Base-by-base conservation (phyloP, 2,113 vertebrate genomes). In the Zapus hudsonius region DNA sequence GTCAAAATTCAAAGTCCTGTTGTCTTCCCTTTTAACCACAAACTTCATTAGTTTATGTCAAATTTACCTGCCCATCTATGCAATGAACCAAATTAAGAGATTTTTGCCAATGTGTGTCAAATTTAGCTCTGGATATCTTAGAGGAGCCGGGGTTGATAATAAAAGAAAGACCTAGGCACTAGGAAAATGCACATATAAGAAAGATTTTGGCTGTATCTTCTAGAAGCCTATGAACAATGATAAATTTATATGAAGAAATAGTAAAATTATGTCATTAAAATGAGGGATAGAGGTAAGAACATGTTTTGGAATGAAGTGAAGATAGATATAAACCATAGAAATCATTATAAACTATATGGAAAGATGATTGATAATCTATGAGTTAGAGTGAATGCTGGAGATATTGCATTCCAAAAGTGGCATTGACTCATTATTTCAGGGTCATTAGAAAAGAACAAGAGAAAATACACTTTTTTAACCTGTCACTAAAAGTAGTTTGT, bases 401-500 rank as follows among this genome's bases (percentile, higher is more conserved):
- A 23, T 63, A 59, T 66, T 80, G 19, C 2, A 66, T 80, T 90
- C 80, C 8, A 47, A 63, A 82, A 66, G 47, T 92, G 31, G 55
- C 79, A 13, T 90, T 33, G 7, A 17, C 7, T 70, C 79, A 85
- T 86, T 76, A 67, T 61, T 89, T 92, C 67, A 57, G 23, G 7
- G 11, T 86, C 31, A 84, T 33, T 84, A 81, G 47, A 78, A 89
- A 92, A 75, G 15, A 91, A 64, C 19, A 74, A 29, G 13, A 89
- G 73, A 10, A 89, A 91, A 63, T 2, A 57, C 17, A 36, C 87
- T 66, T 92, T 82, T 82, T 88, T 74, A 73, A n/a, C 16, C 36
- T 78, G 52, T 88, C 82, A 86, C 36, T 36, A 52, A 89, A 70
- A 70, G 19, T 63, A 86, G 15, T 73, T 16, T 81, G 52, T 86